phyloP scores from a whole-genome alignment of 2,113 vertebrate genomes.

The Pangasianodon gigas region DNA sequence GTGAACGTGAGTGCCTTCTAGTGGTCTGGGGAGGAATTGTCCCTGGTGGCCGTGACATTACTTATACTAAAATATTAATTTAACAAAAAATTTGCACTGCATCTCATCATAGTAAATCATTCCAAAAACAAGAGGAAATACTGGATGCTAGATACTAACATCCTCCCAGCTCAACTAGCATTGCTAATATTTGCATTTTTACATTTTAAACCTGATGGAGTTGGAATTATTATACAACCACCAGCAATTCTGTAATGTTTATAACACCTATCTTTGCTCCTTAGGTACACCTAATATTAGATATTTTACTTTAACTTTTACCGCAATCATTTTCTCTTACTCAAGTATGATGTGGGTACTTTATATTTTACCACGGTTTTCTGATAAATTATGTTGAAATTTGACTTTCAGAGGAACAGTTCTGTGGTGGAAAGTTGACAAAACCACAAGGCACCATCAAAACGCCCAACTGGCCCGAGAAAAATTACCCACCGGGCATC shows the following conservation, averaged over 20 bases:
- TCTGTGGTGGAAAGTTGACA: constrained; percentile 79
- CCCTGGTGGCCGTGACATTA: background rate
- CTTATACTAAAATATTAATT: background rate
- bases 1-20: too few relatives aligned
- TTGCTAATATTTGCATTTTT: background rate
- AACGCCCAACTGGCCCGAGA: constrained; percentile 88
- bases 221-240: background rate
- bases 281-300: background rate
- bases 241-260: background rate
- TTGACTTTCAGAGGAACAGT: constrained; percentile 64
- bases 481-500: constrained; percentile 83
- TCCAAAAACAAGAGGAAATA: background rate
- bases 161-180: background rate
- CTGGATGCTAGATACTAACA: background rate
- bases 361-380: constrained; percentile 47
- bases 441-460: constrained; percentile 78
- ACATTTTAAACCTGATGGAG: background rate
- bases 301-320: background rate
- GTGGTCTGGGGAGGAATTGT: too few relatives aligned
- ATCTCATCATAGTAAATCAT: too few relatives aligned
- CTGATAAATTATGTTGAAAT: constrained; percentile 61
- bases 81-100: background rate
- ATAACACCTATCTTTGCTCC: background rate
- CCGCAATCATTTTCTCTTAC: background rate
- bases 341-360: background rate